Evolutionary conservation across 2,113 vertebrate species (phyloP), one percentile per base, ranked within the genome.

Genomic region (Hirundichthys speculiger): DNA sequence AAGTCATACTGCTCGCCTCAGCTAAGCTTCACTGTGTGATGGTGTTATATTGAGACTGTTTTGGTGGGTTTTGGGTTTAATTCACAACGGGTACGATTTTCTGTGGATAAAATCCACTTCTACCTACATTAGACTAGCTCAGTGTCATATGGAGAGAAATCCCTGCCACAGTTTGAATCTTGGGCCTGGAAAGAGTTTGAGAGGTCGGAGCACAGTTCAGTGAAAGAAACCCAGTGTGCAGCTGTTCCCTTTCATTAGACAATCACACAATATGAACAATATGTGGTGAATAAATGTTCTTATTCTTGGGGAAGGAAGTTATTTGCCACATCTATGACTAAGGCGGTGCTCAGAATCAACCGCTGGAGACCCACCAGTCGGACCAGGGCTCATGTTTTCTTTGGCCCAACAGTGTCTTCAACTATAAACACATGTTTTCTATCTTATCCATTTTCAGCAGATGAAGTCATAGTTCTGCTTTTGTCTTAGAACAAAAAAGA

Each of bases 241-340:
- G 51, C 46, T 42, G 11, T 43, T 21, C 8, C 69, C 18, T 61
- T 62, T 62, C 20, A 48, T 57, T n/a, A 13, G 47, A 42, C 45
- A 20, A 1, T 34, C 6, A 65, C 52, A 63, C 69, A 66, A 47
- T 42, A 13, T 11, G 19, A 24, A 50, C 38, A 40, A 38, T 38
- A 45, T 62, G 30, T 34, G 30, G 30, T 34, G 30, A 34, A 34
- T 7, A 9, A 6, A 34, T 54, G 15, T 25, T 54, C 15, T 9
- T 47, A 45, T 45, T 65, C 39, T 15, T 15, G 74, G 6, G 11
- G 30, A 34, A 34, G 75, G 73, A 85, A 79, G 78, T 67, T 49
- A 70, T 78, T 74, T 71, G 65, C 58, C 57, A 63, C 52, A 57
- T 61, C 55, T 40, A 38, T 63, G 62, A 75, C 63, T 62, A 57